Base-by-base conservation (phyloP, 2,888 invertebrate species). In the Andricus curvator region DNA sequence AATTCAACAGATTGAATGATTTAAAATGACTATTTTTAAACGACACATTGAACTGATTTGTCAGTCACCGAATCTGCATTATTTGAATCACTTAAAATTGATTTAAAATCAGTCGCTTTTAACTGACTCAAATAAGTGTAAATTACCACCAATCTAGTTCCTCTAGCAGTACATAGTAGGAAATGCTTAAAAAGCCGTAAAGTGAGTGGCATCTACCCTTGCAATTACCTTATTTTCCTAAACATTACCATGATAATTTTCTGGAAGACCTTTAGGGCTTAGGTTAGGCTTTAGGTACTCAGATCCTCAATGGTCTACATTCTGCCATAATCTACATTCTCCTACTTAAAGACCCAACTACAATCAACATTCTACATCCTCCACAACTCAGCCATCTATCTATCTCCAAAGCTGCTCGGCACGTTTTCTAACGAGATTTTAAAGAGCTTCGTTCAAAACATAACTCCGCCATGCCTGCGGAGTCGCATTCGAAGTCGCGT, bases 381-480 rank as follows among this genome's bases (percentile, higher is more conserved):
- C 60, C 11, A 9, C 62, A 62, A 25, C 22, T 25, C 62, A 25
- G 22, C 62, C 25, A 25, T 5, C 62, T 62, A 22, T 13, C n/a
- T n/a, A 11, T 51, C n/a, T 11, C 25, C 4, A 74, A 56, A 48
- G 44, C 51, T 29, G 74, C 74, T 74, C 56, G 74, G 74, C 74
- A 74, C 74, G 74, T 74, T 74, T 74, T 74, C 74, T 56, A 74
- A 74, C 74, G 56, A 74, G 74, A n/a, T 74, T 74, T 74, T 74
- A 74, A 74, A 74, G 74, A 74, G 74, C 74, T 48, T 51, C 33
- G 74, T 74, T 74, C 51, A 56, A 56, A 74, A 74, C 33, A 74
- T 51, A 56, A 74, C 74, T 74, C 13, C 25, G 13, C 20, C 33
- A 51, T 33, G 74, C 74, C 74, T 51, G 51, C 70, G 70, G 51